These are phyloP conservation scores for Ctenoplectra terminalis DNA, from an alignment of 1,140 invertebrate species.

Conservation along the genomic window DNA sequence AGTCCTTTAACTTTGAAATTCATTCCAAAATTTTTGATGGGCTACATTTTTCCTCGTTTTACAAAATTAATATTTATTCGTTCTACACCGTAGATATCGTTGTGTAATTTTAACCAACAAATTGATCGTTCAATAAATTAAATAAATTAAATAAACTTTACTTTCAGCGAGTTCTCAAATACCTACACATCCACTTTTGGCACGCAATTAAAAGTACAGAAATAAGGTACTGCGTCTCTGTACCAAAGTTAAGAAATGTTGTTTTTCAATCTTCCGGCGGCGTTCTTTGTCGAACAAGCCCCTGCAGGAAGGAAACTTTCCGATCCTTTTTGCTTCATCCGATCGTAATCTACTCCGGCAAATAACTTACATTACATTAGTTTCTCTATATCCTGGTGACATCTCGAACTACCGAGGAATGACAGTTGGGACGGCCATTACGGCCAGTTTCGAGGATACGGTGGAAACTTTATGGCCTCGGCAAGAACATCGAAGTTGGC, in stretches of 20 bases:
- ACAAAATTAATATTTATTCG: no score
- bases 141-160: neutral
- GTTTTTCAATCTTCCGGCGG: conserved; percentile 24
- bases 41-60: no score
- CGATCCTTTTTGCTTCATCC: conserved; percentile 9
- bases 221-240: neutral
- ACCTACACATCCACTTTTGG: no score
- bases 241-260: conserved; percentile 1
- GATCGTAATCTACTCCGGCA: conserved; percentile 44
- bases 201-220: neutral
- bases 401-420: conserved; percentile 33
- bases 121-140: no score
- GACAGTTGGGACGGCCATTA: conserved; percentile 52
- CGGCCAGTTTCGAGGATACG: conserved; percentile 34
- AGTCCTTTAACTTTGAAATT: no score
- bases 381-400: conserved; percentile 39
- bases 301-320: conserved; percentile 15
- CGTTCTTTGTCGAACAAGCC: conserved; percentile 9
- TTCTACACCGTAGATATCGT: no score
- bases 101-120: no score
- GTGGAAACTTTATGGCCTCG: conserved; percentile 38
- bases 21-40: no score
- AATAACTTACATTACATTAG: conserved; percentile 57
- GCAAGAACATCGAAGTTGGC: conserved; percentile 39
- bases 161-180: neutral